Conservation (phyloP, 2,113 vertebrate genomes). For the Dolichallabes microphthalmus region DNA sequence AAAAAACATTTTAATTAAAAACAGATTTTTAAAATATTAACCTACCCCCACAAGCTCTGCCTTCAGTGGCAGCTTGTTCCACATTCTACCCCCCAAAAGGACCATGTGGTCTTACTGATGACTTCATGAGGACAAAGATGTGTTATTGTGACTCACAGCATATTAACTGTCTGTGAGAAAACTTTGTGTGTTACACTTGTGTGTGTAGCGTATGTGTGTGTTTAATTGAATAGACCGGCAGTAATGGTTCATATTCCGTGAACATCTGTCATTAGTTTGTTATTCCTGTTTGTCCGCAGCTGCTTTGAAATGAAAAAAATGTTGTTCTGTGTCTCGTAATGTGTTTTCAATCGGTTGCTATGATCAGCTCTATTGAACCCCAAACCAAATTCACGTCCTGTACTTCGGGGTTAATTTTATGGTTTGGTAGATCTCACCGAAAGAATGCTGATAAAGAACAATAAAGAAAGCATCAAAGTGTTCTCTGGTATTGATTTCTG, state of each 20-base stretch:
- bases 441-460: neutral
- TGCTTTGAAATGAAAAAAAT: neutral
- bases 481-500: neutral
- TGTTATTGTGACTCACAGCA: neutral
- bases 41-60: too few relatives aligned
- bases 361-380: neutral
- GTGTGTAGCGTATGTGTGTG: neutral
- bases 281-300: neutral
- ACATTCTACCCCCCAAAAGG: too few relatives aligned
- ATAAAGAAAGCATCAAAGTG: neutral
- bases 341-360: too few relatives aligned
- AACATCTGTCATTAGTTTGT: neutral
- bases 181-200: too few relatives aligned
- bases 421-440: neutral
- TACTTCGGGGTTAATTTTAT: neutral
- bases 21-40: neutral
- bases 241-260: neutral
- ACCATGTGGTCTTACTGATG: neutral
- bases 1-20: neutral
- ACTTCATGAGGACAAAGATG: neutral
- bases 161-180: neutral
- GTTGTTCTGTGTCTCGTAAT: neutral
- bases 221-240: neutral
- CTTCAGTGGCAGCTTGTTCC: too few relatives aligned
- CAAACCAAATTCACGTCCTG: neutral